phyloP scores from a whole-genome alignment of 1,140 invertebrate species.

The Arion vulgaris region DNA sequence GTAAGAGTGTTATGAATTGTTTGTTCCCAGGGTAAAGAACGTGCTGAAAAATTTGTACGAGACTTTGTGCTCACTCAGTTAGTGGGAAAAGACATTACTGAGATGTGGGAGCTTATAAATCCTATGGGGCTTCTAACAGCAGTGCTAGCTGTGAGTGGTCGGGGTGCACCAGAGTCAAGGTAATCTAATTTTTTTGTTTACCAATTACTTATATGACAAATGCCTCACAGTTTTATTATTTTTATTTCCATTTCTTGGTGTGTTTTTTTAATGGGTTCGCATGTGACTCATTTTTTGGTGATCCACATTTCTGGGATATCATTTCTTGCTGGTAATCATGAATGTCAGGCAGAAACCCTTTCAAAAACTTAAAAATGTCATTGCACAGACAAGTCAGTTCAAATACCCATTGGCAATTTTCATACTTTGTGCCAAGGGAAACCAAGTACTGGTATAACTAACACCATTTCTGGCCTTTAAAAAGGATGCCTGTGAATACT shows the following conservation, averaged over 20 bases:
- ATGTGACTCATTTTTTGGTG: not conserved
- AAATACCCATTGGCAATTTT: too few relatives aligned
- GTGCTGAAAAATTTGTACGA: conserved; percentile 83
- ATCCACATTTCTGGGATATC: not conserved
- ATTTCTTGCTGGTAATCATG: not conserved
- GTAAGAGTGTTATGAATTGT: not conserved
- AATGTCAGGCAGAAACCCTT: too few relatives aligned
- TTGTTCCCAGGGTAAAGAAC: conserved; percentile 73
- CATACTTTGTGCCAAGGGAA: too few relatives aligned
- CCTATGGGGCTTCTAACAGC: conserved; percentile 81
- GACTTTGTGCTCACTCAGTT: conserved; percentile 90
- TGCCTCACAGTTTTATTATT: not conserved
- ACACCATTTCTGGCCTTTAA: too few relatives aligned
- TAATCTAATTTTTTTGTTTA: not conserved
- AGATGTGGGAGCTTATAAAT: conserved; percentile 84
- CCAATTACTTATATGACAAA: not conserved
- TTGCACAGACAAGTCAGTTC: too few relatives aligned
- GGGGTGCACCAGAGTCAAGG: conserved; percentile 81
- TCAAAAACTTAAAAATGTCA: too few relatives aligned
- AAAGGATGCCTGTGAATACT: too few relatives aligned
- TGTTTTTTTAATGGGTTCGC: not conserved
- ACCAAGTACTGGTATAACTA: too few relatives aligned
- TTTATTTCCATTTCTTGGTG: too few relatives aligned
- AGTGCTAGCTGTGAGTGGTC: conserved; percentile 76
- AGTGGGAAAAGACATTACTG: conserved; percentile 84